phyloP scores from a whole-genome alignment of 2,888 invertebrate genomes.

The Cyclophora albipunctata region DNA sequence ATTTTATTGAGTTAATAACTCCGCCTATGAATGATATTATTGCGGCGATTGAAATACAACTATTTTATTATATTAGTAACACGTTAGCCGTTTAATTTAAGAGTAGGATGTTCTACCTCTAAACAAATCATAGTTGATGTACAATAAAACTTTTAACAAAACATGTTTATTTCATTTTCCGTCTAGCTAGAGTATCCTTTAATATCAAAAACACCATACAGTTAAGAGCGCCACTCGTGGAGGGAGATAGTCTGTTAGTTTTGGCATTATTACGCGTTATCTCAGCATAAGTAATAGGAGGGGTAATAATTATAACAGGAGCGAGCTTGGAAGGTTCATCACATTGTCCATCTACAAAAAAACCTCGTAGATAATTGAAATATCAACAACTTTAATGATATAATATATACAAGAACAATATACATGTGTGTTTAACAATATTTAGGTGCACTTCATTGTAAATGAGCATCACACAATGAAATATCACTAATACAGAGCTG shows the following conservation, averaged over 20 bases:
- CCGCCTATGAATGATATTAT: slow-evolving; percentile 68
- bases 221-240: too few species aligned
- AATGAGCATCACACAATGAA: slow-evolving; percentile 7
- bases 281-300: too few species aligned
- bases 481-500: not conserved
- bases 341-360: too few species aligned
- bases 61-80: slow-evolving; percentile 56
- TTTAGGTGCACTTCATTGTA: slow-evolving; percentile 20
- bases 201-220: too few species aligned
- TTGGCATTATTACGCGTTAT: too few species aligned
- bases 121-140: slow-evolving; percentile 73
- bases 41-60: slow-evolving; percentile 52
- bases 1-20: slow-evolving; percentile 42
- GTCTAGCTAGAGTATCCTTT: too few species aligned
- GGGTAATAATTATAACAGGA: too few species aligned
- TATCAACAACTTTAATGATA: slow-evolving; percentile 74
- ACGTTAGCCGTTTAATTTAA: slow-evolving; percentile 68
- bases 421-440: slow-evolving; percentile 57
- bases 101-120: slow-evolving; percentile 75
- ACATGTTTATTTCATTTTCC: slow-evolving; percentile 27
- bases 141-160: slow-evolving; percentile 73
- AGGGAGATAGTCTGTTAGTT: too few species aligned
- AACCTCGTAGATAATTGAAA: slow-evolving; percentile 31
- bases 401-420: slow-evolving; percentile 72
- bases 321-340: too few species aligned